Evolutionary conservation across 2,888 invertebrate genomes (phyloP), one percentile per base, ranked within the genome.

Genomic region (Thecocarcelia acutangulata): DNA sequence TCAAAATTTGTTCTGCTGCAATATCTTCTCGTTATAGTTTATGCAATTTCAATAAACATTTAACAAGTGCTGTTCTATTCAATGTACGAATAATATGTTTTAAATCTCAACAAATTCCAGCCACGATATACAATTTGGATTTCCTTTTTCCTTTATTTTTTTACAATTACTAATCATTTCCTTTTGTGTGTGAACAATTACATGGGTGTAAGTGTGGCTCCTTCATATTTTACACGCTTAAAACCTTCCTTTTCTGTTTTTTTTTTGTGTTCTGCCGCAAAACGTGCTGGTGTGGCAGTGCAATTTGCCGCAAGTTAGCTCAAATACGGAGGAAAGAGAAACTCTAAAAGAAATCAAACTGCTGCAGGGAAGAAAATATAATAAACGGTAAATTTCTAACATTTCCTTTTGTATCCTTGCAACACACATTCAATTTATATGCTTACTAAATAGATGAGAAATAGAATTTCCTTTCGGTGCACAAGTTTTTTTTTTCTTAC

Each of bases 91-190:
- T 15, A 58, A 37, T 11, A n/a, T 11, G 11, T 58, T 58, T 19
- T 46, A 63, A 76, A 76, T 54, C 28, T 54, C 24, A n/a, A 50
- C 40, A 70, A 76, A 75, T 59, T 64, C 28, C 15, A 42, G n/a
- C 21, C 33, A 33, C 24, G 42, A 66, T 66, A 59, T 58, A 64
- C 44, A 59, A 76, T 80, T 76, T 75, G 37, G 59, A 61, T 80
- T 76, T 76, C 80, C 75, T 59, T 28, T 59, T 64, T 52, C 63
- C 54, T 72, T 64, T 33, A 33, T 33, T 8, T 33, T 58, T 64
- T 64, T 66, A 28, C 75, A 70, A 80, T 75, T 75, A 70, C 75
- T 80, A 80, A 80, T 80, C 64, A 80, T 76, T 80, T 80, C 80
- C 75, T 70, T 75, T 33, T 33, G 33, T 75, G 61, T 74, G 48